A percentile compares a stretch with the other conserved stretches of the same genome.
Evolutionary conservation across 1,140 invertebrate genomes (phyloP).

Genomic region (Campoletis sonorensis): DNA sequence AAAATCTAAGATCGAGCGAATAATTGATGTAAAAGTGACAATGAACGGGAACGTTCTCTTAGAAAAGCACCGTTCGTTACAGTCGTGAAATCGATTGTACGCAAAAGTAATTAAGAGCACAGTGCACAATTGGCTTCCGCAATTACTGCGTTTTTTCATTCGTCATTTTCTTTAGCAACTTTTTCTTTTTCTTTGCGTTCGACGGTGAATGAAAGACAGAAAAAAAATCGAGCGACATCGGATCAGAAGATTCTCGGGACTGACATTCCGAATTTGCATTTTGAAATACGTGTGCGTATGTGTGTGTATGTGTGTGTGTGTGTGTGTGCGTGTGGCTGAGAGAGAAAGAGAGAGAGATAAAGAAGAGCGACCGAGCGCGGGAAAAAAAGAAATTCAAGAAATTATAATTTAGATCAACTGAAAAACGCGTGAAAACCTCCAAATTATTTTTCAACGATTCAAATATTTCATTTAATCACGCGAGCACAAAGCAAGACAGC

Average conservation of each 20-base stretch:
- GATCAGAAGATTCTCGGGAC: not conserved
- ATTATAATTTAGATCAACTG: not conserved
- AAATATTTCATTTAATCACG: not conserved
- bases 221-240: not conserved
- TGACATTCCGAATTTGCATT: conserved; percentile 35
- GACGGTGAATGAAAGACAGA: not conserved
- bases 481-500: conserved; percentile 17
- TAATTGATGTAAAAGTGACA: not conserved
- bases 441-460: conserved; percentile 3
- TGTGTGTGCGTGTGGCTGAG: not conserved
- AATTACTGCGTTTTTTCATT: not conserved
- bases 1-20: not conserved
- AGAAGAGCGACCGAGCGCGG: not conserved
- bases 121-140: conserved; percentile 24
- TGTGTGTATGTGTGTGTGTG: too few species aligned
- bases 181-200: conserved; percentile 13
- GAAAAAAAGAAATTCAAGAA: not conserved
- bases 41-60: not conserved
- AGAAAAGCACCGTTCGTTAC: conserved; percentile 24
- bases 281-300: not conserved
- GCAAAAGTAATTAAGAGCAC: conserved; percentile 19
- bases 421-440: conserved; percentile 6
- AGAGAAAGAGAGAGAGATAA: not conserved
- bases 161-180: not conserved
- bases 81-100: not conserved